Base-by-base conservation (phyloP, 2,797 vertebrate genomes). In the Simalia tracyae region DNA sequence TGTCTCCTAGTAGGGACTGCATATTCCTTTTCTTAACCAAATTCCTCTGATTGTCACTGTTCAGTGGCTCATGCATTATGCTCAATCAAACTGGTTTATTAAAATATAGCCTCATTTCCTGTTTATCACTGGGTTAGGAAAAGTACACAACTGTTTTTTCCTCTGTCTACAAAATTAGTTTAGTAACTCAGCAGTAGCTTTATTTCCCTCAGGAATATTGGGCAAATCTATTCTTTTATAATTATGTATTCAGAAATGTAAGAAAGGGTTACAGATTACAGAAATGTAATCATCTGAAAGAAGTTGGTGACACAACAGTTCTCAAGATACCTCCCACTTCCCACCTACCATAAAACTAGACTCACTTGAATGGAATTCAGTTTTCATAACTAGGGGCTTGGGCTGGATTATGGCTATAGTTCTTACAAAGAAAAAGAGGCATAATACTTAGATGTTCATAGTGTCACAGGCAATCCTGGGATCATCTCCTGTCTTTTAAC, bases 1-100 rank as follows among this genome's bases (percentile, higher is more conserved):
- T 22, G 50, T 93, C 90, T 2, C 0, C 68, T 42, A 61, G 22
- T 63, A 22, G 3, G 36, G 28, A 31, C 28, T 81, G 36, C 17
- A 14, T 42, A 91, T 92, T 96, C 90, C 28, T 94, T 95, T 92
- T 91, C 90, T 36, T 93, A 93, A 93, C 90, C 92, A 63, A 2
- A 90, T 59, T 14, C 60, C 89, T 93, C 89, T 87, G 91, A 95
- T 93, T 57, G 56, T 84, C 61, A 0, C 1, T 85, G 93, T 54
- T 88, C 91, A 17, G 5, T 61, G 57, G 15, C 42, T 31, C n/a
- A 92, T 92, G 81, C 68, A 87, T 94, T 92, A 91, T 88, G 36
- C 57, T 91, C 95, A 90, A 84, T 88, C 66, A 31, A 94, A 91
- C 86, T 0, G 0, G 90, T 66, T 87, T 93, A 91, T 90, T 94